A percentile compares a stretch with the other conserved stretches of the same genome.
These are phyloP conservation scores for Agrochola litura DNA, from an alignment of 2,888 invertebrate species.

Conservation along the genomic window DNA sequence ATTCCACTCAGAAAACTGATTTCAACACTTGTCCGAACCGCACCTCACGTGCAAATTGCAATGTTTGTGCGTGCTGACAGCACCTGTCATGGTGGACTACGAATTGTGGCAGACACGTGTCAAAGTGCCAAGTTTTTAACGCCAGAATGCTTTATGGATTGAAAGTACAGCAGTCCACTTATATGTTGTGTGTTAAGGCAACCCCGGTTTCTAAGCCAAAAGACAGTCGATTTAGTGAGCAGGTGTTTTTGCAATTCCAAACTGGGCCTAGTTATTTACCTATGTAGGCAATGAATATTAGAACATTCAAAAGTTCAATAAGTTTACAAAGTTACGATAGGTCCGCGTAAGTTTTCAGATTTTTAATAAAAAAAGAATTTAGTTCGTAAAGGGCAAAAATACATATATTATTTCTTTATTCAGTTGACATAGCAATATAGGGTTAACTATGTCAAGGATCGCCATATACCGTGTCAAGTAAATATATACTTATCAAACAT, in stretches of 20 bases:
- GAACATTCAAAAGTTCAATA: neutral
- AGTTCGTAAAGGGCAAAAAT: neutral
- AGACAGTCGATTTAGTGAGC: neutral
- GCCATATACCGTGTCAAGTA: conserved; percentile 60
- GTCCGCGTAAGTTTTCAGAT: neutral
- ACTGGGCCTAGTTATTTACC: neutral
- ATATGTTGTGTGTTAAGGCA: neutral
- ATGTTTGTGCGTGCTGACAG: conserved; percentile 35
- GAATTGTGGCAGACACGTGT: conserved; percentile 17
- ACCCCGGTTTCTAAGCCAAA: neutral
- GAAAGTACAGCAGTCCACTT: neutral
- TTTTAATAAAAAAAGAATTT: neutral
- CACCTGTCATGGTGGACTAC: conserved; percentile 29
- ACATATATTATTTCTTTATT: conserved; percentile 1
- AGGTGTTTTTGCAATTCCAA: neutral
- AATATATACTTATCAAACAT: conserved; percentile 57
- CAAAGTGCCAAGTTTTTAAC: conserved; percentile 26
- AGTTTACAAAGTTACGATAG: neutral
- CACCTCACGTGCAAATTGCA: neutral
- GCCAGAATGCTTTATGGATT: neutral
- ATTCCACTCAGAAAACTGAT: no score
- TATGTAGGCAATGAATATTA: neutral
- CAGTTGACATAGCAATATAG: conserved; percentile 21
- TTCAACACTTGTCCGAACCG: no score
- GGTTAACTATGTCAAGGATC: conserved; percentile 53